phyloP scores from a whole-genome alignment of 2,113 vertebrate genomes.

The Otis tarda region DNA sequence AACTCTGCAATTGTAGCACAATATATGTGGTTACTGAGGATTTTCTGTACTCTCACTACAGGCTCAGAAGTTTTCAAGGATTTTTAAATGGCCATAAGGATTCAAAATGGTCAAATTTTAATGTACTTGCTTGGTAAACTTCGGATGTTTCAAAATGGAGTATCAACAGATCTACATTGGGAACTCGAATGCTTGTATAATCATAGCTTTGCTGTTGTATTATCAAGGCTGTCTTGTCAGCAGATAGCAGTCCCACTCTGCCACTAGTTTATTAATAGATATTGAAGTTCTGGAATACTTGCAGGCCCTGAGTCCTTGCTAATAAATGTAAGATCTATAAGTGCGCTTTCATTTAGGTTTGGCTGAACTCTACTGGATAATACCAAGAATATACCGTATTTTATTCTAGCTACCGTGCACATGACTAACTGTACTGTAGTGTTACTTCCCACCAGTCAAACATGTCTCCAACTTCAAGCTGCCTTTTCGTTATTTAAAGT shows the following conservation, averaged over 20 bases:
- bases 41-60: neutral
- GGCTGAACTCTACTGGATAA: neutral
- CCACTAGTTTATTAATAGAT: conserved; percentile 77
- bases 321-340: conserved; percentile 63
- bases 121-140: neutral
- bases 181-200: conserved; percentile 55
- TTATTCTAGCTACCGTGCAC: neutral
- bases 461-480: neutral
- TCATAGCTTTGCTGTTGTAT: conserved; percentile 64
- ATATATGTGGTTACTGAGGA: neutral
- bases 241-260: conserved; percentile 69
- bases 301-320: conserved; percentile 48
- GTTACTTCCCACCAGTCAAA: neutral
- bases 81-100: neutral
- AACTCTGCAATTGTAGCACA: neutral
- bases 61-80: neutral
- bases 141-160: conserved; percentile 2
- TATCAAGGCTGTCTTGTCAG: conserved; percentile 69
- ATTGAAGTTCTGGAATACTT: conserved; percentile 73
- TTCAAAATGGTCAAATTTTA: neutral
- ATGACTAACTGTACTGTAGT: neutral
- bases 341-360: conserved; percentile 25
- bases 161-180: conserved; percentile 31
- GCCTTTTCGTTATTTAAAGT: neutral
- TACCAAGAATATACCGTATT: neutral